Base-by-base conservation (phyloP, 2,113 vertebrate species). In the Ptyas mucosa region DNA sequence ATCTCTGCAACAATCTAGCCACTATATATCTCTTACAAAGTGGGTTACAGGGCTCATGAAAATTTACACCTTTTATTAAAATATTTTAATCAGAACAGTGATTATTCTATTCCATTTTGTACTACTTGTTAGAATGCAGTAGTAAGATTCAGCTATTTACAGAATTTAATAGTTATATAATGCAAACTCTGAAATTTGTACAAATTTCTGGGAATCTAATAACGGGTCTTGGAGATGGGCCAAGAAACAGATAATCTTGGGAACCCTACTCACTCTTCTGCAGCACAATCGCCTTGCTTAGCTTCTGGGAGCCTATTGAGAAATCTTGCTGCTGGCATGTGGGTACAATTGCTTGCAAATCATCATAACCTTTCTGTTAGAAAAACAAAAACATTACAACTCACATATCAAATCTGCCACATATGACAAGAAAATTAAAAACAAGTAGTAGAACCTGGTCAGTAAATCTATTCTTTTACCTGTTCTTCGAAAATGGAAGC, bases 311-410 rank as follows among this genome's bases (percentile, higher is more conserved):
- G 89, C 99, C 98, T 54, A 99, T 98, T 87, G 97, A 97, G 98
- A 99, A 97, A 89, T 99, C 99, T 96, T 99, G 99, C 96, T 99
- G 99, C 96, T 99, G 99, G 87, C 99, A 99, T 15, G 99, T 99
- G 11, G 99, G 99, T 7, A 99, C 99, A 0, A 99, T 99, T 61
- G 98, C 97, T 97, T 99, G 99, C 89, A 99, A 96, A 94, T 99
- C 99, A 26, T 99, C 98, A 18, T 99, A 99, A 88, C 99, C 99
- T 98, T 99, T 99, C 99, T 99, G 95, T 3, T 54, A 39, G 69
- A 93, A 93, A 94, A 61, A 91, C 0, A 97, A 87, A 3, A 49
- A 54, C 39, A 93, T 64, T 90, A 64, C 86, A 55, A 53, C 23
- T 89, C 53, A 51, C 20, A 46, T 53, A 86, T 10, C 53, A 43